Base-by-base conservation (phyloP, 2,113 vertebrate genomes). In the Cavia porcellus region DNA sequence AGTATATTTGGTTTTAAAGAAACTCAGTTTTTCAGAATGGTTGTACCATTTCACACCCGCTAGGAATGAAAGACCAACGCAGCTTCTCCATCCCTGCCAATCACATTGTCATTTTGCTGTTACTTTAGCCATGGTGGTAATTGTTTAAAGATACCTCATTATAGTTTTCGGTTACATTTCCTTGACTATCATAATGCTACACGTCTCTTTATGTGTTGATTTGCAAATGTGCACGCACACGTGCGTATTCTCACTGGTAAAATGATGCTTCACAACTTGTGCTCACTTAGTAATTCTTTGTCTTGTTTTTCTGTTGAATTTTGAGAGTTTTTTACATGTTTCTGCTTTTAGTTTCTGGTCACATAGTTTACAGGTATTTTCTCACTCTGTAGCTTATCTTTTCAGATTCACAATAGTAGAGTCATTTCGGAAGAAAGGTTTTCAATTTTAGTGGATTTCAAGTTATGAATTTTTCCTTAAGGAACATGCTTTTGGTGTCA, bases 1-100 rank as follows among this genome's bases (percentile, higher is more conserved):
- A 14, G 25, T 57, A 47, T 91, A 25, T 75, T 68, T 94, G 22
- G 25, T 96, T 89, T 95, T 70, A 89, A 94, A 70, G 74, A 86
- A 91, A 35, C 28, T 68, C 45, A 47, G 7, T 61, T 50, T 68
- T 62, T 75, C 47, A 47, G 88, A 88, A 30, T 17, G n/a, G 52
- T n/a, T n/a, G 5, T 38, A 22, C 28, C 35, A 30, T 64, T 80
- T 75, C 38, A 47, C 32, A 17, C 61, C 20, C 24, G 47, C 24
- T 25, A 38, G 66, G 13, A 45, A 32, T 32, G 8, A 57, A 0
- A 15, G 38, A n/a, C 10, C 35, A 30, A 47, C 42, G 25, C 25
- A 5, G 55, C 32, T 66, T 55, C 52, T 83, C 81, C 10, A 42
- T 42, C 61, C 47, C 59, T 79, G 30, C 64, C 64, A 32, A 66